Conservation (phyloP, 2,113 vertebrate species). For the Malurus cyaneus region DNA sequence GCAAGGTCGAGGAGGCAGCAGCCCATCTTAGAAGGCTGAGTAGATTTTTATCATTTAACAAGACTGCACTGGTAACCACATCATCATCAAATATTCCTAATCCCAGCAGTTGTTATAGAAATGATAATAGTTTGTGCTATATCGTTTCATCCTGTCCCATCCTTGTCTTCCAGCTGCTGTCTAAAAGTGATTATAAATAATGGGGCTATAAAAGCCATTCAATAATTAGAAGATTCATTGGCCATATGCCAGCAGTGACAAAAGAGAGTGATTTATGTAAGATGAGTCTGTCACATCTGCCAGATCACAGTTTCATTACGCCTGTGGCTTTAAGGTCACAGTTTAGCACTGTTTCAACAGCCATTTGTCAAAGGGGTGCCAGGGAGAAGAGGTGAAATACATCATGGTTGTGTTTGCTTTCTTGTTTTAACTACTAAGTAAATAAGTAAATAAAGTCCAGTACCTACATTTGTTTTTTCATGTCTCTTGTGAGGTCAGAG, state of each 20-base stretch:
- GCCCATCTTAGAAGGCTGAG: background rate
- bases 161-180: constrained; percentile 66
- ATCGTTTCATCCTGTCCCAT: constrained; percentile 44
- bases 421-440: constrained; percentile 42
- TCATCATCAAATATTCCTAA: constrained; percentile 36
- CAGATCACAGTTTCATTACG: constrained; percentile 46
- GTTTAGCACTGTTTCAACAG: constrained; percentile 38
- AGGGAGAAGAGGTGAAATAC: background rate
- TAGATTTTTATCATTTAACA: constrained; percentile 10
- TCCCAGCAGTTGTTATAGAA: constrained; percentile 52
- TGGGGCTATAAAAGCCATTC: constrained; percentile 73
- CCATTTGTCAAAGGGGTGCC: constrained; percentile 45
- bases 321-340: constrained; percentile 39
- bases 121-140: constrained; percentile 38
- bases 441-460: constrained; percentile 53
- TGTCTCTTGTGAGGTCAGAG: background rate
- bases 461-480: constrained; percentile 10
- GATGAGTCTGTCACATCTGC: constrained; percentile 67
- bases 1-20: background rate
- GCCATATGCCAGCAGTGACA: constrained; percentile 73
- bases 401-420: constrained; percentile 24
- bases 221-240: constrained; percentile 75
- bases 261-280: constrained; percentile 72
- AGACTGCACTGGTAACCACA: background rate
- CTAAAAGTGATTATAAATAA: constrained; percentile 76